Percentiles rank a stretch among this genome's conserved stretches.
Evolutionary conservation across 2,888 invertebrate species (phyloP).

Genomic region (Eupithecia insigniata): DNA sequence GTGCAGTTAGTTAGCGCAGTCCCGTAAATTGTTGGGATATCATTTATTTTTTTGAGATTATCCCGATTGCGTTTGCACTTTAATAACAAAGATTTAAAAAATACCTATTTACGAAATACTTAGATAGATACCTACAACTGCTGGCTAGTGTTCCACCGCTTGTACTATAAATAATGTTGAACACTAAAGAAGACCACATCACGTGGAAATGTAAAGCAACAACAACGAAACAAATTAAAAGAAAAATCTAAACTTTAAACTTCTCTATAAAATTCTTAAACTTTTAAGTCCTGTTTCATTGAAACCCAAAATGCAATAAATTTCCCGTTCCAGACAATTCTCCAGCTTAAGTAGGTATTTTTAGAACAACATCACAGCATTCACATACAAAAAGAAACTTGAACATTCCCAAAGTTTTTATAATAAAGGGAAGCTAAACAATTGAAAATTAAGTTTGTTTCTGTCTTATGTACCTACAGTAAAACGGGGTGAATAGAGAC

Average conservation of each 20-base stretch:
- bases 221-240: not conserved
- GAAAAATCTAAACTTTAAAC: not conserved
- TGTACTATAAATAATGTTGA: too few relatives aligned
- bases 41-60: too few relatives aligned
- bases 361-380: not conserved
- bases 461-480: too few relatives aligned
- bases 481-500: too few relatives aligned
- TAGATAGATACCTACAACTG: too few relatives aligned
- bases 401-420: not conserved
- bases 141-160: not conserved
- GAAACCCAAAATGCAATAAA: slow-evolving; percentile 3
- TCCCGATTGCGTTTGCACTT: too few relatives aligned
- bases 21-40: too few relatives aligned
- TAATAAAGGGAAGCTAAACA: too few relatives aligned
- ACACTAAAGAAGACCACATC: not conserved
- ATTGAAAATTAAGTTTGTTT: too few relatives aligned
- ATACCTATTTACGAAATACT: not conserved
- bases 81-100: too few relatives aligned
- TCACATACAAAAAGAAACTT: not conserved
- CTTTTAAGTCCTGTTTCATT: not conserved
- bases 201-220: not conserved
- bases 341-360: not conserved
- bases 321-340: not conserved
- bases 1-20: too few relatives aligned
- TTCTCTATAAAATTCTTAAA: not conserved